Base-by-base conservation (phyloP, 1,140 invertebrate species). In the Penaeus vannamei region DNA sequence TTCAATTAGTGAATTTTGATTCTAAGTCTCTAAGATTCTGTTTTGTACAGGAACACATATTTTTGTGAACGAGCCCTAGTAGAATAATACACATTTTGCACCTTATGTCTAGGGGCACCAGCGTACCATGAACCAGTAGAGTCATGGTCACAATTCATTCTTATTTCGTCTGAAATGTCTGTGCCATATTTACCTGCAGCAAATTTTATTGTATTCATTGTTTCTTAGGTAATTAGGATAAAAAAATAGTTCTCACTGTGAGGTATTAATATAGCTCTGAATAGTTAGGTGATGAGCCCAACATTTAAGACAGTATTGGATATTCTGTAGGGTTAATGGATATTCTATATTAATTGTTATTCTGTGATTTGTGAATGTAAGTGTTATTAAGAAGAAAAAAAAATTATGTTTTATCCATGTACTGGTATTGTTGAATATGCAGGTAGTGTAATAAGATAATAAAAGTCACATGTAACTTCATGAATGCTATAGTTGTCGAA, bases 351-450 rank as follows among this genome's bases (percentile, higher is more conserved):
- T 89, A 84, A 89, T 80, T 84, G 82, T 89, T 89, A 89, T 89
- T 89, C 87, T 89, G 87, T 89, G 87, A 89, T 89, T 89, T 89
- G 87, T 89, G 87, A 79, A 36, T 89, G 80, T 89, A 85, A 76
- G 53, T 89, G 87, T 89, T 89, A 79, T 64, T 64, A 76, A 80
- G 53, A 53, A 53, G 53, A 53, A 53, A 53, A 53, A 42, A 79
- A 84, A 88, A 77, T 61, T 76, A 42, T 88, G 81, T 87, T 82
- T 82, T 84, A 77, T 88, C 87, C 46, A 84, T 88, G 87, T 88
- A 88, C 82, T 88, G 72, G 87, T 88, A 83, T 69, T 83, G 87
- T 88, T 80, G 82, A 88, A 88, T 88, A 88, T 82, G 87, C 87
- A 84, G 87, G 87, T 87, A 87, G 85, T 87, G 59, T 60, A 76